These are phyloP conservation scores for Leptodactylus fallax DNA, from an alignment of 2,797 vertebrate species.

Conservation along the genomic window DNA sequence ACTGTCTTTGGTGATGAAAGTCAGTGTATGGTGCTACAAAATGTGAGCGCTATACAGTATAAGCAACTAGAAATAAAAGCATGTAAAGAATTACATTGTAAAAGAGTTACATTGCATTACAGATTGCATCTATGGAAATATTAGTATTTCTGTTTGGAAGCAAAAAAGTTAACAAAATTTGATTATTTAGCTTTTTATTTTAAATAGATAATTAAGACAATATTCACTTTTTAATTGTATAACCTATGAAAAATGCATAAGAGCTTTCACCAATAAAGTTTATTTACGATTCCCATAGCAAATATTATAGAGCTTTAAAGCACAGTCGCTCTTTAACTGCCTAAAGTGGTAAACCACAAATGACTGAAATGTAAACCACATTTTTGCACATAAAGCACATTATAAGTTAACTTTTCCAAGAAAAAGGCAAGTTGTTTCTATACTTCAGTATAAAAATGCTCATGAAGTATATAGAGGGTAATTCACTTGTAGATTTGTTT, in stretches of 20 bases:
- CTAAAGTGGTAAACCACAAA: background rate
- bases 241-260: background rate
- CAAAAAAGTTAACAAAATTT: too few species aligned
- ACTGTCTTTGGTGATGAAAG: too few species aligned
- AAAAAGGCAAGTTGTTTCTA: background rate
- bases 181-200: too few species aligned
- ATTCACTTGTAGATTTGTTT: background rate
- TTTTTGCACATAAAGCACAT: background rate
- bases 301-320: background rate
- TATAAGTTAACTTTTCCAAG: background rate
- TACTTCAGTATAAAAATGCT: background rate
- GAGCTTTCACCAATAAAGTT: background rate
- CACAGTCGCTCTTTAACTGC: background rate
- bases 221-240: background rate
- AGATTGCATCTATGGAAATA: too few species aligned
- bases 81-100: too few species aligned
- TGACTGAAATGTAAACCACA: background rate
- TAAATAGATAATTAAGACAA: background rate
- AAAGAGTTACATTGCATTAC: too few species aligned
- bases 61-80: too few species aligned
- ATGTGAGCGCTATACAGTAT: too few species aligned
- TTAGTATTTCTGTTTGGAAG: too few species aligned
- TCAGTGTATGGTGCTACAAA: too few species aligned
- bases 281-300: background rate
- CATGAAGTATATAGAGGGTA: background rate